These are phyloP conservation scores for Onychomys leucogaster DNA, from an alignment of 2,797 vertebrate genomes.

Conservation along the genomic window DNA sequence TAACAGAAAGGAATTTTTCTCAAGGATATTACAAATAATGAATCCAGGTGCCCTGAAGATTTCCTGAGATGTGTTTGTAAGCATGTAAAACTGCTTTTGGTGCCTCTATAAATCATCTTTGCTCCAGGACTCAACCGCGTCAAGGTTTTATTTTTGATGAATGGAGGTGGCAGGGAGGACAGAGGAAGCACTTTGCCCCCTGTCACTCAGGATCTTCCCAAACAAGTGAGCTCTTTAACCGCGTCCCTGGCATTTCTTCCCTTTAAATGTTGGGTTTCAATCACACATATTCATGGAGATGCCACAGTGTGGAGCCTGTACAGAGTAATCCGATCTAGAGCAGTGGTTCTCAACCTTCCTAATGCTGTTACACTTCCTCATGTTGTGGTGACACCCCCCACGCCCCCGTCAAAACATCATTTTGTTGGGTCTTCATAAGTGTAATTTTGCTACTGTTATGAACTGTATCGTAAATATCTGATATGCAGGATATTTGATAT, in stretches of 20 bases:
- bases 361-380: not conserved
- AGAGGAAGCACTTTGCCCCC: not conserved
- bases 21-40: conserved; percentile 62
- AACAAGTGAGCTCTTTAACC: not conserved
- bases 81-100: conserved; percentile 64
- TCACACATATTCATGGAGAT: not conserved
- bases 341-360: not conserved
- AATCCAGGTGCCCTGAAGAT: conserved; percentile 60
- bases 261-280: not conserved
- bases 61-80: conserved; percentile 63
- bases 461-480: not conserved
- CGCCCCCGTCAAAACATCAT: not conserved
- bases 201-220: conserved; percentile 6
- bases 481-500: too few species aligned
- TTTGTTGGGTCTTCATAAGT: not conserved
- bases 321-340: rapidly evolving
- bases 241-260: not conserved
- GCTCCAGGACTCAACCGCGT: conserved; percentile 53
- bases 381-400: too few species aligned
- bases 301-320: not conserved
- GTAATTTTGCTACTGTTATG: not conserved
- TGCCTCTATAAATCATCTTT: conserved; percentile 60
- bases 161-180: not conserved
- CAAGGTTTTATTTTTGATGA: conserved; percentile 15
- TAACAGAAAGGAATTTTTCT: conserved; percentile 67